Evolutionary conservation across 2,888 invertebrate species (phyloP).

Genomic region (Parnassius orleans): DNA sequence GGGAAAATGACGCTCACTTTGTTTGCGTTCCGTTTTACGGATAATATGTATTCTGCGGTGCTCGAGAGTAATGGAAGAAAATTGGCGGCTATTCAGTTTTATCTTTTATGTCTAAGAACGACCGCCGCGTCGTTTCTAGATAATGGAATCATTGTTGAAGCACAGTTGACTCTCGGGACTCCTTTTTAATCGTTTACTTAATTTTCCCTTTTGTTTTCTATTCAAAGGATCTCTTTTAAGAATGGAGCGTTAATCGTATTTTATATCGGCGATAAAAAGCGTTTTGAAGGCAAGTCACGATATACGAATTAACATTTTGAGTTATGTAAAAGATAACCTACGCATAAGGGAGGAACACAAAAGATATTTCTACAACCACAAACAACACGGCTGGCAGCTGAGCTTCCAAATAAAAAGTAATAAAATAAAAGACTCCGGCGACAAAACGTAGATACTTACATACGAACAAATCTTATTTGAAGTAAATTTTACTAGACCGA

Average conservation of each 20-base stretch:
- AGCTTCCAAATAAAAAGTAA: conserved; percentile 76
- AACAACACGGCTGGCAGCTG: conserved; percentile 75
- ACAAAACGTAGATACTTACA: conserved; percentile 76
- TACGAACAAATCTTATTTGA: conserved; percentile 44
- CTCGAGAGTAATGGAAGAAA: conserved; percentile 75
- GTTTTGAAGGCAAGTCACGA: conserved; percentile 17
- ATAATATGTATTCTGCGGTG: conserved; percentile 72
- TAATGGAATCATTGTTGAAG: conserved; percentile 75
- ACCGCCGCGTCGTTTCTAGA: conserved; percentile 51
- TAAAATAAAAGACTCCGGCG: conserved; percentile 75
- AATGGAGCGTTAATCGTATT: conserved; percentile 36
- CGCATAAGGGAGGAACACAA: conserved; percentile 36
- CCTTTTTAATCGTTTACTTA: conserved; percentile 75
- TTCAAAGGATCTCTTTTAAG: conserved; percentile 40
- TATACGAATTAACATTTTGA: conserved; percentile 32
- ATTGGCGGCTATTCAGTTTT: conserved; percentile 75
- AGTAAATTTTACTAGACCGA: conserved; percentile 15
- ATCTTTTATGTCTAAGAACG: conserved; percentile 66
- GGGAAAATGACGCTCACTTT: conserved; percentile 77
- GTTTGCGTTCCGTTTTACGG: conserved; percentile 79
- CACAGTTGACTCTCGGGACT: conserved; percentile 53
- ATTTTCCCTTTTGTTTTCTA: conserved; percentile 60
- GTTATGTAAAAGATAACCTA: conserved; percentile 33
- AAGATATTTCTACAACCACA: conserved; percentile 53
- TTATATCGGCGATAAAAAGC: conserved; percentile 27